Base-by-base conservation (phyloP, 1,140 invertebrate species). In the Aphelinus atriplicis region DNA sequence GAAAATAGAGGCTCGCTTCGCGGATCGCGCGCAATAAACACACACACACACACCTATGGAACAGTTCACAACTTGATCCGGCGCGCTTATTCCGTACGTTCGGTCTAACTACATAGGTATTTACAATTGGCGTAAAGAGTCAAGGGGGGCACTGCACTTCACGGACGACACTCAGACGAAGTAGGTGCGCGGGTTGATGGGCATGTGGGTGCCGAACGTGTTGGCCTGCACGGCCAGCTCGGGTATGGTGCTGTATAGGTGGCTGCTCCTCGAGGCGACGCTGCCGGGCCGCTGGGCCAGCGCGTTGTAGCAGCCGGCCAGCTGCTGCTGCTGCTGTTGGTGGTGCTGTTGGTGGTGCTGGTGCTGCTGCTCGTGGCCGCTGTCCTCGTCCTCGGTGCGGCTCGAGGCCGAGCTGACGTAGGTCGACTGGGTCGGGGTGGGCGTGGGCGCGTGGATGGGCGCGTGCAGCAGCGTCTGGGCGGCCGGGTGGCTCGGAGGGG, bases 321-420 rank as follows among this genome's bases (percentile, higher is more conserved):
- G 86, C 80, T 89, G 69, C 3, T 71, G 63, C 0, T 71, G 81
- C 43, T 78, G 77, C 64, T 79, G 82, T 79, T 85, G 77, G 75
- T 82, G 78, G 80, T 85, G 76, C 77, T 89, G 82, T 75, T 86
- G 84, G 78, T 87, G 82, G 79, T 84, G 78, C 77, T 85, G 81
- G 77, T 88, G 81, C 79, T 91, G 87, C 80, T 89, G 88, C 81
- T 90, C 83, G 80, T 90, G 85, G 10, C 86, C 85, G 75, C 90
- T 90, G 78, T 90, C 90, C 80, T 91, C 90, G 81, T 91, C 90
- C 79, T 90, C 90, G 61, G 90, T 90, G 55, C 90, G 84, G 56
- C 89, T 89, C 7, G 90, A 91, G 70, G 91, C 90, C 51, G 91
- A 91, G 64, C 90, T 91, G 50, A 92, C 90, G 83, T 91, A 91